Conservation (phyloP, 2,113 vertebrate species). For the Manacus vitellinus region DNA sequence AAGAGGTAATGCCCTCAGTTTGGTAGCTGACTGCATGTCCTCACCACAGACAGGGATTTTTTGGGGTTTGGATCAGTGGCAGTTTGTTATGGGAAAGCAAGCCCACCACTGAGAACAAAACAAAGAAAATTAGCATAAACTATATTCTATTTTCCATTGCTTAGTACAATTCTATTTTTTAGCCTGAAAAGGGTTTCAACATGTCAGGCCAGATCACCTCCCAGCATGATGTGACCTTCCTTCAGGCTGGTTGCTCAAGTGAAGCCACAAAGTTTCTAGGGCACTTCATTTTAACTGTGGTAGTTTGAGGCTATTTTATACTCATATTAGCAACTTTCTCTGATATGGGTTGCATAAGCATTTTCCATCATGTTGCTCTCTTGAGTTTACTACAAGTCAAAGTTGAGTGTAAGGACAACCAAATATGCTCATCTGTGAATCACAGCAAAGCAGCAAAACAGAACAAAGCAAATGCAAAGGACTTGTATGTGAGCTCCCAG, state of each 20-base stretch:
- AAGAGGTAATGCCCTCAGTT: neutral
- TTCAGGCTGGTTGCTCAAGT: slow-evolving; percentile 49
- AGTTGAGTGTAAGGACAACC: neutral
- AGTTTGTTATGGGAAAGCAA: neutral
- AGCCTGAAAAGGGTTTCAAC: neutral
- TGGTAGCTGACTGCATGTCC: neutral
- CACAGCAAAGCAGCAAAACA: neutral
- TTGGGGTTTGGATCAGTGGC: neutral
- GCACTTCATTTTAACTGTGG: neutral
- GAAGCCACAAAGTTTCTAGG: slow-evolving; percentile 37
- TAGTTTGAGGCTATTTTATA: slow-evolving; percentile 3
- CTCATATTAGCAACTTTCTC: neutral
- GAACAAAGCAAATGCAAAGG: neutral
- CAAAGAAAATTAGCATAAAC: neutral
- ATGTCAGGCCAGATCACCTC: neutral
- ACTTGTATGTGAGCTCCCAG: neutral
- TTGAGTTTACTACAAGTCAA: neutral
- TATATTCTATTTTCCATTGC: neutral
- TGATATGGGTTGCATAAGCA: neutral
- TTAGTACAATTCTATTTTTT: neutral
- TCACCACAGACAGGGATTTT: neutral
- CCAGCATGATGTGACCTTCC: slow-evolving; percentile 44
- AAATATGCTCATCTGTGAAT: neutral
- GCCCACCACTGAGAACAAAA: neutral
- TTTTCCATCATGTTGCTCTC: neutral